Base-by-base conservation (phyloP, 2,113 vertebrate genomes). In the Silurus glanis region DNA sequence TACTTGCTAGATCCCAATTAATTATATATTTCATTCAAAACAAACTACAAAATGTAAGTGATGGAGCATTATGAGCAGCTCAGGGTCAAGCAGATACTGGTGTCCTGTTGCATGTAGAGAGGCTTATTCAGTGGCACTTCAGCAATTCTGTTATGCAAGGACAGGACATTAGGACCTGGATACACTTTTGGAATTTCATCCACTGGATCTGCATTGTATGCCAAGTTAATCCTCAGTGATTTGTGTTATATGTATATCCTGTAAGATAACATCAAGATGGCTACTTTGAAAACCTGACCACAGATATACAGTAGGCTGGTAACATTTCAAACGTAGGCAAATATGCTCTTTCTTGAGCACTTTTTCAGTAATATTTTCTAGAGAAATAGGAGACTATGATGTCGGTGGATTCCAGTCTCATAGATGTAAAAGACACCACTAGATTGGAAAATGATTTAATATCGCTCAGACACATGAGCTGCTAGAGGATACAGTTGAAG, bases 81-180 rank as follows among this genome's bases (percentile, higher is more conserved):
- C n/a, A 10, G 28, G 25, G 5, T 45, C 1, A 25, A 67, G 61
- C 25, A 37, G 84, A 67, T 85, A 66, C 7, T 6, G 28, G 85
- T 81, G 55, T 86, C 53, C n/a, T 25, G 75, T 79, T 80, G 84
- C 61, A 16, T 61, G 62, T 37, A 51, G 45, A 84, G 71, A 47
- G 45, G 21, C 55, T 59, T 47, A 28, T 58, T 75, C 37, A 84
- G 13, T 21, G 69, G 69, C 83, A 71, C 28, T 37, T 58, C 28
- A 56, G 67, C 16, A 47, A 13, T 28, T 58, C n/a, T 75, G 6
- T 62, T 58, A 78, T 51, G 12, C 19, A 28, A 28, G 12, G 53
- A 25, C 28, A 6, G 51, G 25, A 62, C 53, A 58, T 47, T 28
- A 16, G 49, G 53, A 67, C 64, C 84, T 28, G 53, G 49, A 23